Evolutionary conservation across 2,797 vertebrate genomes (phyloP), one percentile per base, ranked within the genome.

Genomic region (Microctenopoma stevenorrisi): DNA sequence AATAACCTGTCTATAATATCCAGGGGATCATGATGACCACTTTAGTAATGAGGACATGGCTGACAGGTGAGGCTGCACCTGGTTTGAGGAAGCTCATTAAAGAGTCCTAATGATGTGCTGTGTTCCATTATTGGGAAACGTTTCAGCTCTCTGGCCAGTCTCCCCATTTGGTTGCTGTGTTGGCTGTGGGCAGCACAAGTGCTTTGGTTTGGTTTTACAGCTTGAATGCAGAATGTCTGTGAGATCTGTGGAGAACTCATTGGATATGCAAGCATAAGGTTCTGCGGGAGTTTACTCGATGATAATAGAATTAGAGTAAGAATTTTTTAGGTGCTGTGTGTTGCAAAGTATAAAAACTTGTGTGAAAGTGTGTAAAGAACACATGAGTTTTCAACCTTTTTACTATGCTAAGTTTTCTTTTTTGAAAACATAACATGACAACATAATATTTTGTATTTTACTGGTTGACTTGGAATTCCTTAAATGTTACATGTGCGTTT

Each of bases 1-100:
- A 90, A 89, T 81, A 88, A 80, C 74, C 79, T 85, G 82, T 82
- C 73, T 71, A 53, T 64, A 54, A 76, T 73, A 71, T 79, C 58
- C 42, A n/a, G 60, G 42, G 69, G 67, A 84, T 87, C 74, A 74
- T 69, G 76, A 82, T 78, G 83, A 74, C 76, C 75, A 87, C 60
- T 76, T 82, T 74, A 84, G 64, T 89, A 89, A 90, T 83, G 87
- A 89, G 83, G 68, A 81, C 25, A 38, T 37, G 55, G 68, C 70
- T 88, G 91, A 91, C 89, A 86, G 89, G 87, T 83, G 67, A 90
- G 70, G 55, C 64, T 82, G 66, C 76, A 89, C 82, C 83, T 84
- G 76, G 69, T 69, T 74, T 55, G 74, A 67, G 81, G 74, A 85
- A 59, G 78, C 90, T 90, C 86, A 87, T 91, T 91, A 89, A 56